phyloP scores from a whole-genome alignment of 2,113 vertebrate genomes.

The Nesogale talazaci region DNA sequence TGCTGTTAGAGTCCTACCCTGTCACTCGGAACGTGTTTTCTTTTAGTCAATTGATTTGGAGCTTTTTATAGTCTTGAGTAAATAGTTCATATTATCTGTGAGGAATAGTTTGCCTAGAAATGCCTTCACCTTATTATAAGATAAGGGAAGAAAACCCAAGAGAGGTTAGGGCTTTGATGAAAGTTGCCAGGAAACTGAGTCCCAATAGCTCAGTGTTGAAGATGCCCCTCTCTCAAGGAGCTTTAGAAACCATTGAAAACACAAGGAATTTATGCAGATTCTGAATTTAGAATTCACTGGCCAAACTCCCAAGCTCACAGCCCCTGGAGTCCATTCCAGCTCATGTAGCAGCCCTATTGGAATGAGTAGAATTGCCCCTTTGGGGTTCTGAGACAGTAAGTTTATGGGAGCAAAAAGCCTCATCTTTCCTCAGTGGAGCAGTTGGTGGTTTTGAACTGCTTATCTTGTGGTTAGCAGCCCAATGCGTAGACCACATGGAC shows the following conservation, averaged over 20 bases:
- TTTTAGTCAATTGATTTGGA: conserved; percentile 56
- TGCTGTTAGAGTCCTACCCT: conserved; percentile 54
- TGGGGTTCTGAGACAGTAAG: too few species aligned
- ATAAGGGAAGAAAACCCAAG: conserved; percentile 20
- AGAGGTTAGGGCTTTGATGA: conserved; percentile 48
- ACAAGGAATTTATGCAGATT: conserved; percentile 18
- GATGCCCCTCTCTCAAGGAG: conserved; percentile 29
- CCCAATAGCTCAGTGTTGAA: conserved; percentile 31
- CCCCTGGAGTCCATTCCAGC: too few species aligned
- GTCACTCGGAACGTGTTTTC: conserved; percentile 55
- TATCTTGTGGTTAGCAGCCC: too few species aligned
- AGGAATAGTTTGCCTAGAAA: conserved; percentile 52
- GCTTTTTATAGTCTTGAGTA: conserved; percentile 54
- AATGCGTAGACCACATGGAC: conserved; percentile 30
- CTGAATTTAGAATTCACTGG: conserved; percentile 61
- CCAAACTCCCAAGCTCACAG: too few species aligned
- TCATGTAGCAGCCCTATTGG: too few species aligned
- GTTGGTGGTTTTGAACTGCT: too few species aligned
- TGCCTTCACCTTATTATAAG: conserved; percentile 48
- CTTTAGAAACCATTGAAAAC: conserved; percentile 45
- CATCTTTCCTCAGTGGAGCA: too few species aligned
- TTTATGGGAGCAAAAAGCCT: too few species aligned
- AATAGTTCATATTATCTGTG: conserved; percentile 34
- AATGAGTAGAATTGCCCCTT: too few species aligned
- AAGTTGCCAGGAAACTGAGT: conserved; percentile 13